Conservation (phyloP, 2,888 invertebrate species). For the Spatulosminthurus flaviceps region DNA sequence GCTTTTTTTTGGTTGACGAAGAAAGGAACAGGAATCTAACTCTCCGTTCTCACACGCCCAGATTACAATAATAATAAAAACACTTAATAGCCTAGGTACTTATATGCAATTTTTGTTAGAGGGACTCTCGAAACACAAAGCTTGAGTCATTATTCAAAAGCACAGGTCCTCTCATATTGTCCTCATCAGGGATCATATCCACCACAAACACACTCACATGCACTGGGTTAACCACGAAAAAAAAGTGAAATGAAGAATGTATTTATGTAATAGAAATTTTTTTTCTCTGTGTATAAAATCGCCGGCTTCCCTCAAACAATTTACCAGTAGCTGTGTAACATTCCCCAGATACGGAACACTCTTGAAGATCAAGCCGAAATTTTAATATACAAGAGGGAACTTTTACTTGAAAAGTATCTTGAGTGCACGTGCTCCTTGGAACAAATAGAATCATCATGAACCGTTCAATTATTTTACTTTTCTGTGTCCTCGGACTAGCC, state of each 20-base stretch:
- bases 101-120: not conserved
- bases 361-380: not conserved
- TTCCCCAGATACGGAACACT: not conserved
- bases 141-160: conserved; percentile 7
- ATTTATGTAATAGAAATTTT: conserved; percentile 36
- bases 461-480: not conserved
- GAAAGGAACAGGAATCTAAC: not conserved
- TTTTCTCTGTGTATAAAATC: conserved; percentile 42
- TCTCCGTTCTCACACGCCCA: not conserved
- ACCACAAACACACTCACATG: conserved; percentile 20
- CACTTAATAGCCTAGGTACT: not conserved
- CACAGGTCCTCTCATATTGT: conserved; percentile 11
- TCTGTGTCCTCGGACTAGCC: not conserved
- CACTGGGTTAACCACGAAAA: conserved; percentile 2
- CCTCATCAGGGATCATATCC: not conserved
- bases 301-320: conserved; percentile 1
- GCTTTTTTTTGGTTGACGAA: not conserved
- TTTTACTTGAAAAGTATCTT: conserved; percentile 2
- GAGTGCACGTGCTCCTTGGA: not conserved
- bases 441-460: not conserved
- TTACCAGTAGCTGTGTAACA: conserved; percentile 27
- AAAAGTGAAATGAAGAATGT: conserved; percentile 37
- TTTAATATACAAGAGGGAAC: not conserved
- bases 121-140: not conserved
- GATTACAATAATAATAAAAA: conserved; percentile 14